Percentiles rank a stretch among this genome's conserved stretches.
These are phyloP conservation scores for Pachycephus smyrnensis DNA, from an alignment of 2,888 invertebrate species.

Conservation along the genomic window DNA sequence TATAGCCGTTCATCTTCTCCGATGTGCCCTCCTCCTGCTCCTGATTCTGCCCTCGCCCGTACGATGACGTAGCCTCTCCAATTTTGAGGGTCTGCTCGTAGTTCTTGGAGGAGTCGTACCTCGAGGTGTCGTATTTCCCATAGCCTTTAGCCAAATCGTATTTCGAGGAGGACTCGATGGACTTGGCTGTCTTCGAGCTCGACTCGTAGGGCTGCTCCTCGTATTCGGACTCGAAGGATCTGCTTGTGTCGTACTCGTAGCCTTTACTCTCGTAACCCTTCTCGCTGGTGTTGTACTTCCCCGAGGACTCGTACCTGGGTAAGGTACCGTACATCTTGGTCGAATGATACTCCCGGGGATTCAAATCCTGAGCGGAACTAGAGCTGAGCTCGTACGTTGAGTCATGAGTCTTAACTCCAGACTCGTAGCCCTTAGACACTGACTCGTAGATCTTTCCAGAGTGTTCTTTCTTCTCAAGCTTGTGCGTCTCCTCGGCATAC, in stretches of 20 bases:
- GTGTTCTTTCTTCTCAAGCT: constrained; percentile 60
- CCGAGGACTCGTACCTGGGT: constrained; percentile 54
- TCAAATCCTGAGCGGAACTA: constrained; percentile 44
- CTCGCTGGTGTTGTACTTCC: constrained; percentile 6
- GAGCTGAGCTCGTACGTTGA: constrained; percentile 58
- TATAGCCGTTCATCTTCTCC: constrained; percentile 63
- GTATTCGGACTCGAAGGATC: constrained; percentile 43
- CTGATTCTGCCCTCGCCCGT: constrained; percentile 10
- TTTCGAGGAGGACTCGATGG: constrained; percentile 48
- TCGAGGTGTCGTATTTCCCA: constrained; percentile 43
- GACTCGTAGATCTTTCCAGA: constrained; percentile 55
- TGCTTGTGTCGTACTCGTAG: constrained; percentile 40
- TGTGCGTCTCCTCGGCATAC: constrained; percentile 61
- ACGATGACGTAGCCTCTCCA: constrained; percentile 41
- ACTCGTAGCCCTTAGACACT: constrained; percentile 59
- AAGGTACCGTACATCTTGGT: constrained; percentile 62
- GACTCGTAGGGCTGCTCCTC: constrained; percentile 40
- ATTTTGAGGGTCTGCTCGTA: constrained; percentile 64
- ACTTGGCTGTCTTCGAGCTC: constrained; percentile 40
- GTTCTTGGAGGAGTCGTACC: constrained; percentile 56
- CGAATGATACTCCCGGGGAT: constrained; percentile 49
- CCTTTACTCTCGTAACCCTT: constrained; percentile 34
- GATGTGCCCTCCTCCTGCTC: constrained; percentile 25
- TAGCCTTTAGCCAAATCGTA: constrained; percentile 43
- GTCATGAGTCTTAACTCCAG: constrained; percentile 62